These are phyloP conservation scores for Ursus arctos DNA, from an alignment of 2,113 vertebrate species.

Conservation along the genomic window DNA sequence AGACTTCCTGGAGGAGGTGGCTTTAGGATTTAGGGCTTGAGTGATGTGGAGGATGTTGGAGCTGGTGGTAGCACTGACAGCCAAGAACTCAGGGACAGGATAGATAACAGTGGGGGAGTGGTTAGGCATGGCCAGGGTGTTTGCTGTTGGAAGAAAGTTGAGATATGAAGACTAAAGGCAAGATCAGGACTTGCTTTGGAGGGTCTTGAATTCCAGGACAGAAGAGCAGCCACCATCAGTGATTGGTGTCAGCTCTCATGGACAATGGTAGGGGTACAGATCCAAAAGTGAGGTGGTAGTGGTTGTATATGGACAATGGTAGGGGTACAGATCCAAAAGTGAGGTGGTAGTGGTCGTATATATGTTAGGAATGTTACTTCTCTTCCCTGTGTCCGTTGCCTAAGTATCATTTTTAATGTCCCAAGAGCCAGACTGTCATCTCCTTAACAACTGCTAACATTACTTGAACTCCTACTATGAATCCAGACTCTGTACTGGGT, in stretches of 20 bases:
- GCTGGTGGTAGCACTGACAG: not conserved
- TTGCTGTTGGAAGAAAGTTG: not conserved
- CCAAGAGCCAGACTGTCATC: not conserved
- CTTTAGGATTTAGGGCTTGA: conserved; percentile 9
- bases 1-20: not conserved
- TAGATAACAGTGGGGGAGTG: not conserved
- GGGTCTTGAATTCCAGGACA: not conserved
- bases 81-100: not conserved
- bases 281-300: not conserved
- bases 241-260: not conserved
- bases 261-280: not conserved
- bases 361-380: not conserved
- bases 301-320: not conserved
- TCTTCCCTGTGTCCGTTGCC: not conserved
- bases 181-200: not conserved
- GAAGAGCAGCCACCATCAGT: not conserved
- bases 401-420: not conserved
- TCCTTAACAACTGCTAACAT: not conserved
- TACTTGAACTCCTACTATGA: not conserved
- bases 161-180: not conserved
- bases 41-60: not conserved
- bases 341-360: not conserved
- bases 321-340: not conserved
- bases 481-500: not conserved
- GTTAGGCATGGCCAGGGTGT: not conserved